Evolutionary conservation across 2,797 vertebrate species (phyloP).

Genomic region (Falco biarmicus): DNA sequence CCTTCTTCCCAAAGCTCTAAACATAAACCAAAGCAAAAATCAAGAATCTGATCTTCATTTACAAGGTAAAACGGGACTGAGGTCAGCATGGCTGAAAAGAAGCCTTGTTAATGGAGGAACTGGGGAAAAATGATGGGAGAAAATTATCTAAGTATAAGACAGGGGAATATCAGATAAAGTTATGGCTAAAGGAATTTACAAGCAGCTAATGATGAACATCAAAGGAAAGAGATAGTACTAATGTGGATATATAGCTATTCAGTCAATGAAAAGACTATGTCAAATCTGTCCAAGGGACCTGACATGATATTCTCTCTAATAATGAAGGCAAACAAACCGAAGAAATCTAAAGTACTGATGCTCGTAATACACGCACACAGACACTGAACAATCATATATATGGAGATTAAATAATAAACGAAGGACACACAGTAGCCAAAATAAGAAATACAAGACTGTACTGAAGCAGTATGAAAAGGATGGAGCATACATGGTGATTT

Average conservation of each 20-base stretch:
- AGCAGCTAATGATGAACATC: background rate
- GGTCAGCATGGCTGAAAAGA: background rate
- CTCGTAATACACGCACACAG: background rate
- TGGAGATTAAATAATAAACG: slow-evolving; percentile 2
- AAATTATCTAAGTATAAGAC: background rate
- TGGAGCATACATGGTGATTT: background rate
- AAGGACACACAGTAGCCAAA: background rate
- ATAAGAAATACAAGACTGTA: background rate
- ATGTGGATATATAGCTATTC: background rate
- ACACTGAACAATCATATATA: background rate
- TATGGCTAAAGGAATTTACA: background rate
- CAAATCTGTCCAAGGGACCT: background rate
- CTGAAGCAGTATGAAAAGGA: background rate
- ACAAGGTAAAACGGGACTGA: background rate
- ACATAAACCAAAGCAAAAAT: background rate
- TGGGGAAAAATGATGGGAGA: background rate
- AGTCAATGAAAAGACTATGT: background rate
- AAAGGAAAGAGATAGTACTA: background rate
- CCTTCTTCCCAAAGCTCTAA: background rate
- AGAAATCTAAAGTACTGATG: background rate
- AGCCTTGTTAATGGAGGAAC: background rate
- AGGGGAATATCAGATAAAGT: background rate
- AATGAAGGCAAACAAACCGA: background rate
- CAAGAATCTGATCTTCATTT: background rate
- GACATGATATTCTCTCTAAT: background rate